These are phyloP conservation scores for Meloidogyne exigua DNA, from an alignment of 1,140 invertebrate species.

Conservation along the genomic window DNA sequence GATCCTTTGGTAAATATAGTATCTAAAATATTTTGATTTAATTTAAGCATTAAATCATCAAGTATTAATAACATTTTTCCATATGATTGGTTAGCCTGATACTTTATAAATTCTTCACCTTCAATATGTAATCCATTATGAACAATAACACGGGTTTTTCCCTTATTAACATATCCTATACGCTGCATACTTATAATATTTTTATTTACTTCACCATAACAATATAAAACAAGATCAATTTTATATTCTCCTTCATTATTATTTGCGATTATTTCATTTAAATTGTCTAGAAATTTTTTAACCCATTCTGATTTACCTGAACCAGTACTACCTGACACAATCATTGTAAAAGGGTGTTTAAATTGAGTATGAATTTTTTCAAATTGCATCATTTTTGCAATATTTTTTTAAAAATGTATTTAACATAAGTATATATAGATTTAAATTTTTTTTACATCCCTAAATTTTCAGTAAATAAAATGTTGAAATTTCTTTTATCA, in stretches of 20 bases:
- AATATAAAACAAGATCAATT: conserved; percentile 22
- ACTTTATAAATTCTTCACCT: not conserved
- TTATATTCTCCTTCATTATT: too few relatives aligned
- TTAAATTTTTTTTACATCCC: too few relatives aligned
- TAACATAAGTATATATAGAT: too few relatives aligned
- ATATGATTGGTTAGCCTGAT: not conserved
- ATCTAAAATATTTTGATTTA: too few relatives aligned
- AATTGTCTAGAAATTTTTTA: conserved; percentile 17
- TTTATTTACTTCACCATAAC: conserved; percentile 31
- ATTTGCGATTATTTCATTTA: not conserved
- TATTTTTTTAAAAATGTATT: too few relatives aligned
- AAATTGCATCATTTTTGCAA: not conserved
- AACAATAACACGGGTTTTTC: not conserved
- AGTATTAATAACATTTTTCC: too few relatives aligned
- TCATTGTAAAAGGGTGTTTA: conserved; percentile 38
- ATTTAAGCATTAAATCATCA: too few relatives aligned
- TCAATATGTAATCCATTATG: conserved; percentile 15
- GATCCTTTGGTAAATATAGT: too few relatives aligned
- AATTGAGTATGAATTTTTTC: conserved; percentile 1
- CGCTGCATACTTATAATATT: conserved; percentile 27
- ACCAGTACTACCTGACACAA: conserved; percentile 24
- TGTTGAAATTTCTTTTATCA: too few relatives aligned
- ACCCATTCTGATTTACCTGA: conserved; percentile 41
- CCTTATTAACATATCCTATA: not conserved
- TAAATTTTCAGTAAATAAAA: too few relatives aligned